Evolutionary conservation across 1,140 invertebrate genomes (phyloP), one percentile per base, ranked within the genome.

Genomic region (Scaptomyza hsui): DNA sequence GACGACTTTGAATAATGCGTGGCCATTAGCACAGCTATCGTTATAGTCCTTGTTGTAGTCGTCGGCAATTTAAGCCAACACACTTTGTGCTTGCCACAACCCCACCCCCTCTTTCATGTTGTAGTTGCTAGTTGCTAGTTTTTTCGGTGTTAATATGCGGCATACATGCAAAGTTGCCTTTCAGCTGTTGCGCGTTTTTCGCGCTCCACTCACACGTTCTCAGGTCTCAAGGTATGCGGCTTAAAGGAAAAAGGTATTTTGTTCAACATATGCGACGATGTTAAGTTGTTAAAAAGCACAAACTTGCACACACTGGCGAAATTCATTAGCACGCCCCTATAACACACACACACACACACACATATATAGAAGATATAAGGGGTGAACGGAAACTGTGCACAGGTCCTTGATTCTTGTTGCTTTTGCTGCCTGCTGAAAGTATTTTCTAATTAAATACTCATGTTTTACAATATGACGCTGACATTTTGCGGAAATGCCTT

Each of bases 381-480:
- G 44, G 37, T 48, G 51, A 51, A 21, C 24, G 67, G 49, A 60
- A 47, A 64, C 63, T 61, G 67, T 47, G 26, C 26, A 41, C 35
- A 44, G 44, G 39, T 29, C 59, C 18, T 37, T 37, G 32, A 29
- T 29, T 29, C 15, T 32, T 35, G 32, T 26, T 39, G 15, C 29
- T 21, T 48, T 9, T 37, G 29, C 32, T 18, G 42, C 37, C 19
- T 35, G 45, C 24, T 80, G 72, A 78, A 82, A 78, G 83, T 86
- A 83, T 89, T 89, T 89, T 89, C 88, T 89, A 89, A 89, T 89
- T 89, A 89, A 89, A 89, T 88, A 74, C 75, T 82, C 88, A 89
- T 89, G 86, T 89, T 89, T 89, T 79, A 89, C 86, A 89, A 89
- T 89, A 89, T 89, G 86, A 86, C 88, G 88, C 86, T 86, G 82